Base-by-base conservation (phyloP, 35 echinoderm and acorn worm species). In the Ophioderma brevispina region DNA sequence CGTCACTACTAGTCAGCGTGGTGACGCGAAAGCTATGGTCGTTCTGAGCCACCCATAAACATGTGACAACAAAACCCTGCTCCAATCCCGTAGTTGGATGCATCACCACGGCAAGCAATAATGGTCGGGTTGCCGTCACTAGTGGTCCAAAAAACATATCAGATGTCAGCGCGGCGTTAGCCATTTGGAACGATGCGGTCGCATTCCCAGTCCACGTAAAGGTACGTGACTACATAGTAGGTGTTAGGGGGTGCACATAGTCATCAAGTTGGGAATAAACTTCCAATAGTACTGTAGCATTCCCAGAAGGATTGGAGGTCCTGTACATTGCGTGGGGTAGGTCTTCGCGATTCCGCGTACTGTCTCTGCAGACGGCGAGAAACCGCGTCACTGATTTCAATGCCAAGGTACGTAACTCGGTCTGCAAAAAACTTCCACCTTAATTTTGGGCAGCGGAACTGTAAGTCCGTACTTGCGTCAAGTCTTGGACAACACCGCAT, bases 41-140 rank as follows among this genome's bases (percentile, higher is more conserved):
- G n/a, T n/a, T 87, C 83, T 52, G 85, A 31, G 0, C 90, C 87
- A 87, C 90, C n/a, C 76, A 78, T 79, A 46, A 19, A 89, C 82
- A 89, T 92, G 82, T 17, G 59, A 88, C 0, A 96, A 86, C n/a
- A 37, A 96, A n/a, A n/a, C n/a, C n/a, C 94, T 28, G 81, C 88
- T 30, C 87, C 92, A 31, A 94, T 59, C 31, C 87, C 92, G 40
- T 90, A 90, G 0, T 14, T 63, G 11, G 81, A 94, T 33, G 92
- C 64, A 89, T 87, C 92, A 89, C 40, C n/a, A n/a, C n/a, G n/a
- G 87, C 70, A 56, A 94, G 35, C 36, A 78, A 52, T 42, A 94
- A 64, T n/a, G n/a, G n/a, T n/a, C n/a, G 15, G 89, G 81, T 4
- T 37, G 15, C 3, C 82, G n/a, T n/a, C 80, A 89, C 92, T 94